phyloP scores from a whole-genome alignment of 2,888 invertebrate species.

The Epinotia brunnichana region DNA sequence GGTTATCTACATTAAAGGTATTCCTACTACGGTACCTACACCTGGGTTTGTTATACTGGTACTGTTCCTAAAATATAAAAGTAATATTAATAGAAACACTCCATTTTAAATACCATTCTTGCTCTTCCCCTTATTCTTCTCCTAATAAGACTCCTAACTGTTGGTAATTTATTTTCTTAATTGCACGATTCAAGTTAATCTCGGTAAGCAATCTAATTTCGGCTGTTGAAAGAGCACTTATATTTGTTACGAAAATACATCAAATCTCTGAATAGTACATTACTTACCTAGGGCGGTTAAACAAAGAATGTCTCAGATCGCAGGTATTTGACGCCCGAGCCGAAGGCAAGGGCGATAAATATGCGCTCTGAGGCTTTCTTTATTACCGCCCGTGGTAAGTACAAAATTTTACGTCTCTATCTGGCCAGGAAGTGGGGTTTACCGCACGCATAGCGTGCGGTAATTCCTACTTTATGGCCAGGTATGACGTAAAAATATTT shows the following conservation, averaged over 20 bases:
- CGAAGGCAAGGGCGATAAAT: too few species aligned
- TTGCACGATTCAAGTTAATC: slow-evolving; percentile 72
- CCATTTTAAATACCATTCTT: slow-evolving; percentile 50
- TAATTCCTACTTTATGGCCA: too few species aligned
- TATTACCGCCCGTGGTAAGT: too few species aligned
- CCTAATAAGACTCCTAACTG: slow-evolving; percentile 57
- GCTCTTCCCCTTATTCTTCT: slow-evolving; percentile 51
- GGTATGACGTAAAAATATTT: too few species aligned
- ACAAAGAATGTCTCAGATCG: too few species aligned
- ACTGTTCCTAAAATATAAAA: neutral
- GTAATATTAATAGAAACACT: slow-evolving; percentile 41
- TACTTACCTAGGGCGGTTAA: too few species aligned
- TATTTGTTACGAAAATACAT: slow-evolving; percentile 46
- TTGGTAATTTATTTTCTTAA: slow-evolving; percentile 70
- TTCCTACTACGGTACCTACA: slow-evolving; percentile 47
- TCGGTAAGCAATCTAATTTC: slow-evolving; percentile 67
- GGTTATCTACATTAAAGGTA: slow-evolving; percentile 50
- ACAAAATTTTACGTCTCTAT: too few species aligned
- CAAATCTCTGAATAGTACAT: neutral
- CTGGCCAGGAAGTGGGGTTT: too few species aligned
- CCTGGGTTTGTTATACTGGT: slow-evolving; percentile 44
- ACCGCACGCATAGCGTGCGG: too few species aligned
- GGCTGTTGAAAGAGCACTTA: slow-evolving; percentile 52
- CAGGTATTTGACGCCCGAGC: too few species aligned
- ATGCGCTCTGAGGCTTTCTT: too few species aligned